Conservation (phyloP, 2,797 vertebrate species). For the Acridotheres tristis region DNA sequence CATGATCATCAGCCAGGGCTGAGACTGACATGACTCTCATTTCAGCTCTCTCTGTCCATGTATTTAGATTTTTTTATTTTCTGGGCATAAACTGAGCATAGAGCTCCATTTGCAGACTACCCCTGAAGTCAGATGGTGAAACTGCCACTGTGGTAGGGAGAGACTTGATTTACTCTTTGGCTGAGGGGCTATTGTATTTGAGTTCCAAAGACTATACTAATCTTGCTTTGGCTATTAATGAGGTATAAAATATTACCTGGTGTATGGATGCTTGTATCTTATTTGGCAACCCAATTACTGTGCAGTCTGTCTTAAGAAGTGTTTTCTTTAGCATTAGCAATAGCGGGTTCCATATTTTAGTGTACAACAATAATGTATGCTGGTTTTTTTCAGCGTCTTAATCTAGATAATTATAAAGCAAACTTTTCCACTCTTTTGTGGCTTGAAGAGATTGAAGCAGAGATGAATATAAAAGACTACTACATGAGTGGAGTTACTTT, state of each 20-base stretch:
- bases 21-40: not conserved
- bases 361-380: not conserved
- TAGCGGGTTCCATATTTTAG: not conserved
- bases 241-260: not conserved
- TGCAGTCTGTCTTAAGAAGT: not conserved
- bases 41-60: not conserved
- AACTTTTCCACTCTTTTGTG: conserved; percentile 90
- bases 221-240: not conserved
- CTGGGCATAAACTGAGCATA: not conserved
- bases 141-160: not conserved
- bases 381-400: conserved; percentile 77
- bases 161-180: not conserved
- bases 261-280: not conserved
- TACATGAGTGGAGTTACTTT: conserved; percentile 82
- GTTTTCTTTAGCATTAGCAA: not conserved
- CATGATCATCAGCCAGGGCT: not conserved
- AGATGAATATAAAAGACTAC: conserved; percentile 83
- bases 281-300: not conserved
- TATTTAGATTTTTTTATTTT: not conserved
- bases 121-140: not conserved
- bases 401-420: conserved; percentile 76
- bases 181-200: not conserved
- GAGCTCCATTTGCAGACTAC: not conserved
- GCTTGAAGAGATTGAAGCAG: conserved; percentile 90
- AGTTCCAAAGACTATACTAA: not conserved